Evolutionary conservation across 2,888 invertebrate species (phyloP).

Genomic region (Pseudanteris insignis): DNA sequence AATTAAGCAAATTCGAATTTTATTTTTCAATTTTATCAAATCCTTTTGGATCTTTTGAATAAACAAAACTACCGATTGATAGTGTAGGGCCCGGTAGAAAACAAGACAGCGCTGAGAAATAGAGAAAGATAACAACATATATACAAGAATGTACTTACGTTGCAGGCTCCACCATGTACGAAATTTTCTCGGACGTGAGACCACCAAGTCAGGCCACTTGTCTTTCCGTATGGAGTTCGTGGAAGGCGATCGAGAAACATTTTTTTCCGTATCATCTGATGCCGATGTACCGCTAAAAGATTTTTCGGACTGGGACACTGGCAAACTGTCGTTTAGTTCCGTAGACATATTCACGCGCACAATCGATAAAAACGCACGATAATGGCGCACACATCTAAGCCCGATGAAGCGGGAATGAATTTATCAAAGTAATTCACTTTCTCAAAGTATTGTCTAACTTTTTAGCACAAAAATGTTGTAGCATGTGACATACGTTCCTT

Average conservation of each 20-base stretch:
- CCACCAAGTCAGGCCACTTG: slow-evolving; percentile 65
- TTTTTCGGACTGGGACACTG: slow-evolving; percentile 64
- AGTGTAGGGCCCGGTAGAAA: neutral
- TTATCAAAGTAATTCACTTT: too few relatives aligned
- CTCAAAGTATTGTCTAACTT: too few relatives aligned
- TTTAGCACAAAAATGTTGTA: too few relatives aligned
- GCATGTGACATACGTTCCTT: too few relatives aligned
- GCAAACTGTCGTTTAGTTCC: slow-evolving; percentile 60
- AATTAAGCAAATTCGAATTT: too few relatives aligned
- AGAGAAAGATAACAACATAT: slow-evolving; percentile 15
- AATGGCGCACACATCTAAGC: too few relatives aligned
- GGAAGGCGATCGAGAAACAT: slow-evolving; percentile 70
- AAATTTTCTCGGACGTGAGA: slow-evolving; percentile 63
- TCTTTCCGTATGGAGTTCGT: slow-evolving; percentile 70
- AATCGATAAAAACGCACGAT: too few relatives aligned
- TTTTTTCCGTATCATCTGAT: slow-evolving; percentile 67
- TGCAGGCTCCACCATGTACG: slow-evolving; percentile 64
- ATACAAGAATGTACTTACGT: slow-evolving; percentile 57
- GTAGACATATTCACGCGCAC: slow-evolving; percentile 60
- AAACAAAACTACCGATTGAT: neutral
- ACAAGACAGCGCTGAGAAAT: slow-evolving; percentile 14
- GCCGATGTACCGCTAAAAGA: slow-evolving; percentile 64
- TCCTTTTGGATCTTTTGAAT: too few relatives aligned
- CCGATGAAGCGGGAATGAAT: too few relatives aligned
- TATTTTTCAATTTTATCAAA: too few relatives aligned